Percentiles rank a stretch among this genome's conserved stretches.
These are phyloP conservation scores for Parus major DNA, from an alignment of 2,113 vertebrate species.

Conservation along the genomic window DNA sequence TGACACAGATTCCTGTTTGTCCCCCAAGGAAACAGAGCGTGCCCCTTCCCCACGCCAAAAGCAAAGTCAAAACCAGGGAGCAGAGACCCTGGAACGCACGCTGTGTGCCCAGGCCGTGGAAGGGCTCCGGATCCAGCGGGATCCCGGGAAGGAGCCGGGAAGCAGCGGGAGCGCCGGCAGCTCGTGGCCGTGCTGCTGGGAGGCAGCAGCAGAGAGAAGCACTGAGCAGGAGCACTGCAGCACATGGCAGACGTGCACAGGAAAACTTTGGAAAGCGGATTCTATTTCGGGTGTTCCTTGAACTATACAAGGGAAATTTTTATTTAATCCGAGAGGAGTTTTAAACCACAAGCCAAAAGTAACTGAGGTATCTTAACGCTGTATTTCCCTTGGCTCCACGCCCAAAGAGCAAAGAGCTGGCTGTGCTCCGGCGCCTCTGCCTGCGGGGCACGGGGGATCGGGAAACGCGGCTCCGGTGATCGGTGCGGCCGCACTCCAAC, in stretches of 20 bases:
- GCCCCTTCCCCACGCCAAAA: fast-evolving
- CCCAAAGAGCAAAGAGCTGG: background rate
- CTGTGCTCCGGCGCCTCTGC: background rate
- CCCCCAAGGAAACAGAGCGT: background rate
- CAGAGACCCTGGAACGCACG: fast-evolving
- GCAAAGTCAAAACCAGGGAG: background rate
- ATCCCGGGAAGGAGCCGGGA: background rate
- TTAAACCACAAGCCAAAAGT: background rate
- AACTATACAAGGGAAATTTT: background rate
- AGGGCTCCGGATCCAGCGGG: background rate
- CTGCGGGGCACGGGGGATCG: background rate
- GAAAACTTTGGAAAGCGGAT: background rate
- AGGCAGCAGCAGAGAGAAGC: background rate
- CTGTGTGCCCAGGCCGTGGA: fast-evolving
- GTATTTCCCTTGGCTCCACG: fast-evolving
- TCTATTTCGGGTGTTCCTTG: background rate
- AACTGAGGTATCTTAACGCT: fast-evolving
- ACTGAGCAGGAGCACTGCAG: background rate
- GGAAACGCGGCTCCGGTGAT: background rate
- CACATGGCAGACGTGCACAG: fast-evolving
- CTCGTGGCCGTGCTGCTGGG: background rate
- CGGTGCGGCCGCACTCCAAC: background rate
- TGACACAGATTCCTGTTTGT: fast-evolving
- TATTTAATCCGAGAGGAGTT: background rate
- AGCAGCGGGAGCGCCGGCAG: background rate